Evolutionary conservation across 2,888 invertebrate genomes (phyloP).

Genomic region (Athrips mouffetella): DNA sequence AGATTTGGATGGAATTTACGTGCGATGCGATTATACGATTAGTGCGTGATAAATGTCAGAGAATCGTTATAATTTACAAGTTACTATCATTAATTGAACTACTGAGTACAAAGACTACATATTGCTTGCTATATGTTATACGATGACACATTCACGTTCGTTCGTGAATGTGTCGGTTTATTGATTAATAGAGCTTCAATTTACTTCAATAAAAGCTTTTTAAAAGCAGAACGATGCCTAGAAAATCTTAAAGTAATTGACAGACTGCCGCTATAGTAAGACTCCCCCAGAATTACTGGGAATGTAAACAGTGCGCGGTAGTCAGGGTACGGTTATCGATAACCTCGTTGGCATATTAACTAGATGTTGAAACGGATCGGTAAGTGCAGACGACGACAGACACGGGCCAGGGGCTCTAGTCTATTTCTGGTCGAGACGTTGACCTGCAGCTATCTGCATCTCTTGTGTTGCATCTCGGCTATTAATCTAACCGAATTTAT

Average conservation of each 20-base stretch:
- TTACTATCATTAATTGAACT: too few relatives aligned
- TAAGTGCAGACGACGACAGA: constrained; percentile 63
- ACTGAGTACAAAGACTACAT: too few relatives aligned
- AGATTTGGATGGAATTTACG: neutral
- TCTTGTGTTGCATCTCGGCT: constrained; percentile 46
- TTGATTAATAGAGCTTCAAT: too few relatives aligned
- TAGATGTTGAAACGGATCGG: constrained; percentile 62
- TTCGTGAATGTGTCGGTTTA: too few relatives aligned
- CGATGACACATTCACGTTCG: too few relatives aligned
- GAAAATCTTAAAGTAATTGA: constrained; percentile 16
- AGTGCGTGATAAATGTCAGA: neutral
- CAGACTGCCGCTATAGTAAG: neutral
- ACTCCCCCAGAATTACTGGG: constrained; percentile 16
- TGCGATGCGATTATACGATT: constrained; percentile 21
- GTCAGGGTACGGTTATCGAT: constrained; percentile 57
- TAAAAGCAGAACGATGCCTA: constrained; percentile 15
- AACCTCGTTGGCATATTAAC: constrained; percentile 70
- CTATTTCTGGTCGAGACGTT: constrained; percentile 71
- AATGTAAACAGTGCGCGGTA: constrained; percentile 44
- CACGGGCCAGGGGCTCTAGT: constrained; percentile 57
- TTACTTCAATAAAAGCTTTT: too few relatives aligned
- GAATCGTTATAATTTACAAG: neutral
- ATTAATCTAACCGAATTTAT: constrained; percentile 27
- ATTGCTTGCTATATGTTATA: too few relatives aligned
- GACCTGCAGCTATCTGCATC: constrained; percentile 57